phyloP scores from a whole-genome alignment of 2,113 vertebrate genomes.

The Dinomys branickii region DNA sequence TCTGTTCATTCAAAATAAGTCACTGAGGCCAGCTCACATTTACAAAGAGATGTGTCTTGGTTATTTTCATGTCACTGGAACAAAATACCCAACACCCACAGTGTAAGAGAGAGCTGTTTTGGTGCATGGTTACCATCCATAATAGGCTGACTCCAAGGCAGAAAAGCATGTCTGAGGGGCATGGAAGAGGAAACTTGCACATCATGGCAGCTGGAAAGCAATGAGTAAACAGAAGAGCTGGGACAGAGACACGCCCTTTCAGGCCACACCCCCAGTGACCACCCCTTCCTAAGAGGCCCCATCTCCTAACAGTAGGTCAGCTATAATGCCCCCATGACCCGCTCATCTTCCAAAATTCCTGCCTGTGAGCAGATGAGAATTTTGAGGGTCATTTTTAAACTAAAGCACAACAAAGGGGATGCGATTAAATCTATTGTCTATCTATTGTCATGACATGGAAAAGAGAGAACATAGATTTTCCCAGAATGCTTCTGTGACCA shows the following conservation, averaged over 20 bases:
- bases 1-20: background rate
- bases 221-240: background rate
- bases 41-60: background rate
- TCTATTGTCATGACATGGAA: background rate
- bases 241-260: background rate
- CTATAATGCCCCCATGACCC: background rate
- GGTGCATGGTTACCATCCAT: background rate
- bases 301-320: background rate
- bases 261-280: background rate
- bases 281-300: background rate
- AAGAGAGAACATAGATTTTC: background rate
- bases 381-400: background rate
- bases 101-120: background rate
- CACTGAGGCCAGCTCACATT: background rate
- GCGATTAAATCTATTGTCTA: background rate
- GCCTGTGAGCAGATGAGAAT: background rate
- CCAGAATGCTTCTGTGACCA: background rate
- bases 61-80: background rate
- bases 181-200: background rate
- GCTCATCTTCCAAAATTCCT: background rate
- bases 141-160: background rate
- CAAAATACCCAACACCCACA: background rate
- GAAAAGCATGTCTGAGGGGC: background rate
- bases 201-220: background rate
- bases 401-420: background rate